Conservation (phyloP, 2,888 invertebrate species). For the Invenusta paracnida region DNA sequence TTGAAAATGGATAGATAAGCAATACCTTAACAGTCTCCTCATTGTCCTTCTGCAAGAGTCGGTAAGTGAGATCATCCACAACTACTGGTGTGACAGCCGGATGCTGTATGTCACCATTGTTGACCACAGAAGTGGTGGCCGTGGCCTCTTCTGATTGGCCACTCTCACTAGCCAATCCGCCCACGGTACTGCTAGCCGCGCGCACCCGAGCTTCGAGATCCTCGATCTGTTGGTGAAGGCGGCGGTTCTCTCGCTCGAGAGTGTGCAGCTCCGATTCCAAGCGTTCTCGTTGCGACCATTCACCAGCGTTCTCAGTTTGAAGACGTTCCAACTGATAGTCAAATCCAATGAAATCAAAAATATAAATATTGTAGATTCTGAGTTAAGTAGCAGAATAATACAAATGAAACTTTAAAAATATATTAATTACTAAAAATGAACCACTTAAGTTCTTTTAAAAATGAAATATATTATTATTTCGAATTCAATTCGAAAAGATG, state of each 20-base stretch:
- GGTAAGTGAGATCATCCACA: constrained; percentile 7
- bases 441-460: no score
- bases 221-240: constrained; percentile 68
- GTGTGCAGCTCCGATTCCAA: constrained; percentile 82
- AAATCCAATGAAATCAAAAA: no score
- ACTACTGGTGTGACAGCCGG: not conserved
- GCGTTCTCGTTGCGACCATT: constrained; percentile 84
- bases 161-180: not conserved
- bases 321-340: constrained; percentile 70
- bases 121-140: not conserved
- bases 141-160: not conserved
- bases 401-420: no score
- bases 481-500: no score
- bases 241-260: constrained; percentile 81
- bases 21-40: constrained; percentile 8
- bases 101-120: not conserved
- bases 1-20: no score
- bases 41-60: constrained; percentile 4
- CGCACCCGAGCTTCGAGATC: constrained; percentile 64
- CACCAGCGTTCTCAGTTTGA: constrained; percentile 84
- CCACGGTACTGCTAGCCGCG: not conserved
- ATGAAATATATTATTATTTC: no score
- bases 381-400: no score
- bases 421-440: no score
- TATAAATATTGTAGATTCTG: no score